These are phyloP conservation scores for Agapornis roseicollis DNA, from an alignment of 2,113 vertebrate species.

Conservation along the genomic window DNA sequence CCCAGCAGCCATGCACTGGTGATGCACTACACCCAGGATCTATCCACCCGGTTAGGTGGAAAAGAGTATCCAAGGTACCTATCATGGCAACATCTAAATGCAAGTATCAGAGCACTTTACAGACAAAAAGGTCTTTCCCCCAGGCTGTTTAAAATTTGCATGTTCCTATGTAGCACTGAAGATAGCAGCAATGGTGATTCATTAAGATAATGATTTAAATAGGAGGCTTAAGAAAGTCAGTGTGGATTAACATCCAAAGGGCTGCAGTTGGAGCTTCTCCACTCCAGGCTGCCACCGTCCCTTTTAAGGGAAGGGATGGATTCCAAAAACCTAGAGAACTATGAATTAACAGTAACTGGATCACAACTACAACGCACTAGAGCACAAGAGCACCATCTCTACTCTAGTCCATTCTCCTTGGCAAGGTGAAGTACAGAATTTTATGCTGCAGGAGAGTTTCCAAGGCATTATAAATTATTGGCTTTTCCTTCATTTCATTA, in stretches of 20 bases:
- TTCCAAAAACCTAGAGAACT: conserved; percentile 26
- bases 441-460: background rate
- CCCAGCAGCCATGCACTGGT: background rate
- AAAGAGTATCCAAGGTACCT: conserved; percentile 27
- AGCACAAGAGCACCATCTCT: background rate
- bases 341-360: background rate
- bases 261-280: conserved; percentile 27
- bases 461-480: background rate
- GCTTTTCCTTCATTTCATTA: background rate
- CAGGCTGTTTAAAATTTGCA: conserved; percentile 53
- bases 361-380: background rate
- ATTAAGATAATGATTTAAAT: conserved; percentile 68
- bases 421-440: background rate
- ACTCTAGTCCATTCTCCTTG: background rate
- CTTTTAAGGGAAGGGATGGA: conserved; percentile 1
- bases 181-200: conserved; percentile 63
- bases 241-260: conserved; percentile 53
- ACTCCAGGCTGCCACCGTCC: conserved; percentile 7
- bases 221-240: conserved; percentile 58
- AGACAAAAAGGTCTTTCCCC: conserved; percentile 54
- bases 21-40: background rate
- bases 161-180: conserved; percentile 46
- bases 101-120: conserved; percentile 39
- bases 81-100: conserved; percentile 44
- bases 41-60: background rate